phyloP scores from a whole-genome alignment of 2,888 invertebrate species.

The Torymus aiolomorphi region DNA sequence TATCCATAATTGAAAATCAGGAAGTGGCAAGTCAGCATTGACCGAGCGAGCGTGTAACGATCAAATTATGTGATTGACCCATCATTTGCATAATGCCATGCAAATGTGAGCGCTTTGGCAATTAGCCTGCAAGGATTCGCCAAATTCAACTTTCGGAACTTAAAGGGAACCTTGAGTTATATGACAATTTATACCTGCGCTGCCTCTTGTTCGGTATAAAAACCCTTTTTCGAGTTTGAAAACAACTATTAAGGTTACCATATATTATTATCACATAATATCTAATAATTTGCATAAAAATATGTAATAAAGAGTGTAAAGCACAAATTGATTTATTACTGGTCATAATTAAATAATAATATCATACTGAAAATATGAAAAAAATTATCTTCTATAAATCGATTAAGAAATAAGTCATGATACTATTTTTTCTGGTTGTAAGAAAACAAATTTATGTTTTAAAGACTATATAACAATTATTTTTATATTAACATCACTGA shows the following conservation, averaged over 20 bases:
- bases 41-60: constrained; percentile 37
- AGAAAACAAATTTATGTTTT: too few relatives aligned
- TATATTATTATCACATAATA: too few relatives aligned
- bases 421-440: too few relatives aligned
- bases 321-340: constrained; percentile 22
- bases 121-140: constrained; percentile 60
- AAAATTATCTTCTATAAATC: too few relatives aligned
- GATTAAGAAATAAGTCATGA: too few relatives aligned
- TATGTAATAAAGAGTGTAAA: constrained; percentile 4
- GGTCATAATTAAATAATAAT: background rate
- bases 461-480: too few relatives aligned
- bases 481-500: too few relatives aligned
- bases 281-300: too few relatives aligned
- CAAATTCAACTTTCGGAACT: constrained; percentile 57
- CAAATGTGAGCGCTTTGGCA: constrained; percentile 61
- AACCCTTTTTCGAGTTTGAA: background rate
- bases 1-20: constrained; percentile 43
- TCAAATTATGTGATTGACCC: constrained; percentile 60
- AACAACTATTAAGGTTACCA: too few relatives aligned
- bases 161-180: constrained; percentile 54
- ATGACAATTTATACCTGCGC: constrained; percentile 39
- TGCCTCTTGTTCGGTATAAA: background rate
- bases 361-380: too few relatives aligned
- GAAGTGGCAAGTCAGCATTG: constrained; percentile 27
- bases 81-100: constrained; percentile 66